These are phyloP conservation scores for Ectemnius cavifrons DNA, from an alignment of 2,888 invertebrate species.

Conservation along the genomic window DNA sequence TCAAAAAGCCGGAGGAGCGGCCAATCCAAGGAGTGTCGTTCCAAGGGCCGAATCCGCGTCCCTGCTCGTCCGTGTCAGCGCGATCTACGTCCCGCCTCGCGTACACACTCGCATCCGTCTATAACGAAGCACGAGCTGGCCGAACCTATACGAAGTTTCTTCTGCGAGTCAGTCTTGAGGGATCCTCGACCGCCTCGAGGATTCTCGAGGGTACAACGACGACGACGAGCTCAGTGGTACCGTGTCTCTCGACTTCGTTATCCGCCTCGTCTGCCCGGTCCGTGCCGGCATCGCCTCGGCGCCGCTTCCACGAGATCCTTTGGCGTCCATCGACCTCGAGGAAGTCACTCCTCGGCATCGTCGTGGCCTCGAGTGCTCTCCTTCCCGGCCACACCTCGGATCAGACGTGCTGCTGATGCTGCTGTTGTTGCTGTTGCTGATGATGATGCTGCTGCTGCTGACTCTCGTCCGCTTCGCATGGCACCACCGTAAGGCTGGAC, in stretches of 20 bases:
- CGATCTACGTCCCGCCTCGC: constrained; percentile 16
- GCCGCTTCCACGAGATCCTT: constrained; percentile 45
- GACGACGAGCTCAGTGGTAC: constrained; percentile 38
- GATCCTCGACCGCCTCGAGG: constrained; percentile 64
- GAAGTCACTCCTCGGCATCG: constrained; percentile 36
- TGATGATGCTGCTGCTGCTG: constrained; percentile 66
- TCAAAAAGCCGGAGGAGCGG: constrained; percentile 26
- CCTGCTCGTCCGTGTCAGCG: constrained; percentile 14
- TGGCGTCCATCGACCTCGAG: constrained; percentile 51
- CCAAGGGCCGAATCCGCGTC: constrained; percentile 17
- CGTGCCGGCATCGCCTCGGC: constrained; percentile 29
- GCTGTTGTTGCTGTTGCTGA: constrained; percentile 62
- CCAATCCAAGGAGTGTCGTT: constrained; percentile 38
- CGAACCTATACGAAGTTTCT: constrained; percentile 56
- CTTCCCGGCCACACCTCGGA: constrained; percentile 60
- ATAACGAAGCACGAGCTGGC: constrained; percentile 40
- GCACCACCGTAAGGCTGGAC: constrained; percentile 74
- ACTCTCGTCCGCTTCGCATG: constrained; percentile 74
- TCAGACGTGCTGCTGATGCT: constrained; percentile 71
- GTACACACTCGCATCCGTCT: constrained; percentile 15
- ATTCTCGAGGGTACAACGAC: constrained; percentile 47
- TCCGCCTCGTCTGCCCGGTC: constrained; percentile 6
- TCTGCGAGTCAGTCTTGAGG: constrained; percentile 74
- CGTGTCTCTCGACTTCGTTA: constrained; percentile 18
- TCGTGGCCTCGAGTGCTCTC: constrained; percentile 48